Percentiles rank a stretch among this genome's conserved stretches.
phyloP scores from a whole-genome alignment of 2,888 invertebrate species.

The Caenorhabditis sulstoni region DNA sequence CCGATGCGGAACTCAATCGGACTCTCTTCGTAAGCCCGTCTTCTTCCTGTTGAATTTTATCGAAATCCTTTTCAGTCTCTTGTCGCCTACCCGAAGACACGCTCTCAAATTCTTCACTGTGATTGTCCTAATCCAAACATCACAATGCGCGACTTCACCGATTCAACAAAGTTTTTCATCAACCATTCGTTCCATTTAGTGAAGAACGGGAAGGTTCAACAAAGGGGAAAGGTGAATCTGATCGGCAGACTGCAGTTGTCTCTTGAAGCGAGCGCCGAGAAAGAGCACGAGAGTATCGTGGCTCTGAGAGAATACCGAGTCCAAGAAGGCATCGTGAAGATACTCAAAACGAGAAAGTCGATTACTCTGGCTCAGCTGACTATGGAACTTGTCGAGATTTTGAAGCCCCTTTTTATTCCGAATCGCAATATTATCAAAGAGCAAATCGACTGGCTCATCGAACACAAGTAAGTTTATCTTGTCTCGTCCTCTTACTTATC shows the following conservation, averaged over 20 bases:
- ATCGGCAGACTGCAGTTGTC: constrained; percentile 91
- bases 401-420: constrained; percentile 99
- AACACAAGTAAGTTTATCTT: constrained; percentile 84
- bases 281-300: constrained; percentile 98
- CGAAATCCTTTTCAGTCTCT: constrained; percentile 85
- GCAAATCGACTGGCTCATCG: constrained; percentile 99
- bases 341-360: constrained; percentile 96
- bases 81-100: constrained; percentile 95
- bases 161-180: constrained; percentile 91
- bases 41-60: not conserved
- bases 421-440: constrained; percentile 99
- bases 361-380: constrained; percentile 95
- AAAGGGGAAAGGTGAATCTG: constrained; percentile 94
- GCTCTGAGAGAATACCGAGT: constrained; percentile 93
- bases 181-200: constrained; percentile 91
- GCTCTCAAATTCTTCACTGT: constrained; percentile 92
- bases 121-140: constrained; percentile 84
- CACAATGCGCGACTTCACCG: constrained; percentile 92
- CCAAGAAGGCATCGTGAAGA: constrained; percentile 98
- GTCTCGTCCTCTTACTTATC: not conserved
- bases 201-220: constrained; percentile 91
- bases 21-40: constrained; percentile 87
- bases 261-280: constrained; percentile 71
- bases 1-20: constrained; percentile 93
- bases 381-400: constrained; percentile 96